Base-by-base conservation (phyloP, 1,140 invertebrate genomes). In the Trichoplusia ni region DNA sequence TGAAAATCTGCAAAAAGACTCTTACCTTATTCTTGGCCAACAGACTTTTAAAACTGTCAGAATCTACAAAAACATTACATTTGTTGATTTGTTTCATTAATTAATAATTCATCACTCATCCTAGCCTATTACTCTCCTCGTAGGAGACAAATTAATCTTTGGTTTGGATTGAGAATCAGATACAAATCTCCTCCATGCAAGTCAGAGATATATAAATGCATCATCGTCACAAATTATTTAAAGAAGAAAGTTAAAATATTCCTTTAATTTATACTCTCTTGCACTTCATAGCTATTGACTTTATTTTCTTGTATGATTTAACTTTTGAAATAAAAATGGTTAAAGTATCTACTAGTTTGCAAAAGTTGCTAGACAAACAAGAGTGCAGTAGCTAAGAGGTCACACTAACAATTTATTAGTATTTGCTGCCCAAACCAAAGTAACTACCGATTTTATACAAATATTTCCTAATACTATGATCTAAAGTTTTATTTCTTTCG, bases 371-470 rank as follows among this genome's bases (percentile, higher is more conserved):
- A 13, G 0, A 0, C 11, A 59, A 44, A 18, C 46, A 46, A 11
- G 35, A 47, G 40, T 60, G 56, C 70, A 71, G 56, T 67, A 75
- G 69, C 73, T 77, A 71, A 40, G 65, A 73, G 69, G 64, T 59
- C 46, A 37, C 37, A 64, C 51, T 70, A 68, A 71, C 35, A 69
- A 49, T 51, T 61, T 67, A 63, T 73, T 66, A 70, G 38, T 72
- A 73, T 73, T 81, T 78, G 71, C 82, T 87, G 86, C 83, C 86
- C 86, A 87, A 89, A 87, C 79, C 75, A 79, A 75, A 77, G 66
- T 75, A 71, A 76, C 63, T 72, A 64, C 44, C 29, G 42, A 49
- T 49, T 62, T 54, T 44, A 66, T 66, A 66, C 51, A 64, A 63
- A 63, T 58, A 67, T 70, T 68, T 67, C 49, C 54, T 64, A 46